A percentile compares a stretch with the other conserved stretches of the same genome.
These are phyloP conservation scores for Oscheius sp. DNA, from an alignment of 2,888 invertebrate genomes.

Conservation along the genomic window DNA sequence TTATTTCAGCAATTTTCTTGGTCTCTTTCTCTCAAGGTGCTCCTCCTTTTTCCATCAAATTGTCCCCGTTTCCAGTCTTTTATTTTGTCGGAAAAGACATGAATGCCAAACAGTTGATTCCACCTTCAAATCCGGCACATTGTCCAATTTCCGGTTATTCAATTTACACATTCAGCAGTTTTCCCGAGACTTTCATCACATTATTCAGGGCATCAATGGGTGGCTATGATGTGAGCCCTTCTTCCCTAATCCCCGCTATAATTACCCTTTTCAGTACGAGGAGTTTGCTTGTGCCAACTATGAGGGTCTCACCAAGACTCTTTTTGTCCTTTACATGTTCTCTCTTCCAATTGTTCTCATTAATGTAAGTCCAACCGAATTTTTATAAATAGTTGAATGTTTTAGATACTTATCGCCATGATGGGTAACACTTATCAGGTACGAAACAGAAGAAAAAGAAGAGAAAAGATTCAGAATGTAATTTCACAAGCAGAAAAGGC, in stretches of 20 bases:
- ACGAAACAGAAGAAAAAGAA: too few species aligned
- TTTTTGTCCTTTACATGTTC: slow-evolving; percentile 98
- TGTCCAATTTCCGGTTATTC: slow-evolving; percentile 71
- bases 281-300: slow-evolving; percentile 90
- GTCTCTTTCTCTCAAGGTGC: slow-evolving; percentile 94
- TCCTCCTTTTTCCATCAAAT: not conserved
- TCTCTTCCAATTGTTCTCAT: slow-evolving; percentile 93
- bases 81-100: slow-evolving; percentile 88
- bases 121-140: slow-evolving; percentile 56
- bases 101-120: slow-evolving; percentile 67
- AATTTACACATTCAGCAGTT: slow-evolving; percentile 78
- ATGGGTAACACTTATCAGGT: slow-evolving; percentile 99
- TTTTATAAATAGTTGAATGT: not conserved
- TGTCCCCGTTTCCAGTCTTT: slow-evolving; percentile 74
- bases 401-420: slow-evolving; percentile 89
- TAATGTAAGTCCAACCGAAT: slow-evolving; percentile 77
- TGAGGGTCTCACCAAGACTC: slow-evolving; percentile 89
- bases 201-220: slow-evolving; percentile 96
- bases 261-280: slow-evolving; percentile 82
- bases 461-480: too few species aligned
- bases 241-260: not conserved
- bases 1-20: slow-evolving; percentile 92
- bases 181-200: slow-evolving; percentile 95
- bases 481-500: slow-evolving; percentile 98
- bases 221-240: slow-evolving; percentile 88